Base-by-base conservation (phyloP, 2,797 vertebrate genomes). In the Pteronotus mesoamericanus region DNA sequence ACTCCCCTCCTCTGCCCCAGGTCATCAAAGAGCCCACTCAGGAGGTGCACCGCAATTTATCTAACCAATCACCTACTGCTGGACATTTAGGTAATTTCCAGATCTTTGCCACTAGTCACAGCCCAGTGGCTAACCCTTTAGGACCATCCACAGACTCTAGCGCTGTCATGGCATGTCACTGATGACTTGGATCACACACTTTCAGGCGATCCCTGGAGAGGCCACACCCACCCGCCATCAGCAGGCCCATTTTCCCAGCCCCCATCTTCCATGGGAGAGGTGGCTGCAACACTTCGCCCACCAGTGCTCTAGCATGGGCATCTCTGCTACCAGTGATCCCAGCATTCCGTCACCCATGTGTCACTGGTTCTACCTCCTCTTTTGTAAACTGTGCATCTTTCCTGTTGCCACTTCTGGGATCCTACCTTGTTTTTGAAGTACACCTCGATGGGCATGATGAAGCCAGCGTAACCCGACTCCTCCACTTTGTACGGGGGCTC, bases 401-500 rank as follows among this genome's bases (percentile, higher is more conserved):
- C 57, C 18, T 15, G 6, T n/a, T 4, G 46, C 34, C 15, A 19
- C 14, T 32, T 32, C 34, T 37, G 89, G 96, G 91, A 96, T 75
- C 98, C 98, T 98, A 99, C 99, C 99, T 99, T 99, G 98, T 99
- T 99, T 98, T 99, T 99, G 98, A 99, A 99, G 99, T 99, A 99
- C 95, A 99, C 99, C 98, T 99, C 99, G 92, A 99, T 99, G 68
- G 99, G 99, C 99, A 99, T 99, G 97, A 99, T 99, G 98, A 99
- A 99, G 96, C 99, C 99, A 55, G 99, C 99, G 1, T 99, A 99
- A 84, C 99, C 99, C 66, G 99, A 99, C 98, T 99, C 99, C 96
- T 99, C 99, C 98, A 99, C 99, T 98, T 99, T 99, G 98, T 99
- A 99, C 7, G 99, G 99, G 82, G 99, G 99, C 98, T 99, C 99